A percentile compares a stretch with the other conserved stretches of the same genome.
These are phyloP conservation scores for Drosophila kambysellisi DNA, from an alignment of 2,888 invertebrate species.

Conservation along the genomic window DNA sequence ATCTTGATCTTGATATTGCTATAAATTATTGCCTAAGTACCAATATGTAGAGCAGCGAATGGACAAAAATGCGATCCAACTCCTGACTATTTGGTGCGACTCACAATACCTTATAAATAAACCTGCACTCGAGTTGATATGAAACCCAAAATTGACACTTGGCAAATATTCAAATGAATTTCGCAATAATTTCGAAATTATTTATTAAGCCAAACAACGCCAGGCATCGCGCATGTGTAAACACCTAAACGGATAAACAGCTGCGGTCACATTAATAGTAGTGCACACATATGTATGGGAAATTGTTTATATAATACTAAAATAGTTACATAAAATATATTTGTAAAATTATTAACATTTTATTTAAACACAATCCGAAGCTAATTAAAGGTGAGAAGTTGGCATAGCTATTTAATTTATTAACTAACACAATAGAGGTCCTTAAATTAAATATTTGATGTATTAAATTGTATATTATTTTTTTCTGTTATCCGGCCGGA, in stretches of 20 bases:
- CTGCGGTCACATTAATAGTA: background rate
- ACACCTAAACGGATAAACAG: background rate
- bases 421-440: background rate
- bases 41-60: conserved; percentile 28
- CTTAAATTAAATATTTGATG: background rate
- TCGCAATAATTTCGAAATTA: background rate
- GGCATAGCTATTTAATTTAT: background rate
- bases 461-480: no score
- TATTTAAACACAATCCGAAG: background rate
- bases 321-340: background rate
- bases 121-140: conserved; percentile 13
- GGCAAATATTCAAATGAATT: background rate
- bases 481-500: no score
- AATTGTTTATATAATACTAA: background rate
- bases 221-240: background rate
- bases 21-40: conserved; percentile 29
- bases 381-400: background rate
- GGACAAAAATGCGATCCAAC: background rate
- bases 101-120: conserved; percentile 9
- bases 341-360: background rate
- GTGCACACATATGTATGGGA: background rate
- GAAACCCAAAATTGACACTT: background rate
- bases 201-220: background rate
- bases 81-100: background rate
- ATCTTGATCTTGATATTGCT: background rate